These are phyloP conservation scores for Strigamia transsilvanica DNA, from an alignment of 2,888 invertebrate species.

Conservation along the genomic window DNA sequence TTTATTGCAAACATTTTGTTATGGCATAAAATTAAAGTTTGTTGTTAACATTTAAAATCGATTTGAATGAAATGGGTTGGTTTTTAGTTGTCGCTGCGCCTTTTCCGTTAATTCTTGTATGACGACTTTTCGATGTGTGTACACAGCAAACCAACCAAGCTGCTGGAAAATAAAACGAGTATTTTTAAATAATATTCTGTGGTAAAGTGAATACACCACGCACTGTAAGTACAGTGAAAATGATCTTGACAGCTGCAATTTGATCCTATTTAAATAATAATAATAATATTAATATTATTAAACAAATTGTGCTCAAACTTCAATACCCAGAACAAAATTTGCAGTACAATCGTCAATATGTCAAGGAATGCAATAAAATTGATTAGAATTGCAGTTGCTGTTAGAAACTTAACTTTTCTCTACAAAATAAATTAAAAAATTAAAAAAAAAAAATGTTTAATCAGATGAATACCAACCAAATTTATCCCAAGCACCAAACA, in stretches of 20 bases:
- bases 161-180: not conserved
- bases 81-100: not conserved
- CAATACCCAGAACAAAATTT: slow-evolving; percentile 4
- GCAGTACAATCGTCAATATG: not conserved
- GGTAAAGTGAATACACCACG: not conserved
- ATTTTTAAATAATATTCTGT: not conserved
- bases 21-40: too few species aligned
- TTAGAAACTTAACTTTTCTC: not conserved
- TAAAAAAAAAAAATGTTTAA: not conserved
- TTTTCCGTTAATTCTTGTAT: not conserved
- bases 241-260: not conserved
- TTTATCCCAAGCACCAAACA: not conserved
- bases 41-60: not conserved
- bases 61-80: not conserved
- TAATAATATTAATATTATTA: not conserved
- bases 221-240: not conserved
- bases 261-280: not conserved
- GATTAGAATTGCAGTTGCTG: not conserved
- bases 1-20: too few species aligned
- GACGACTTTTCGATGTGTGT: not conserved
- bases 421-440: not conserved
- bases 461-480: not conserved
- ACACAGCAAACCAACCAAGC: not conserved
- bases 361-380: not conserved
- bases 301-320: not conserved